phyloP scores from a whole-genome alignment of 2,888 invertebrate genomes.

The Rhabditophanes sp. region DNA sequence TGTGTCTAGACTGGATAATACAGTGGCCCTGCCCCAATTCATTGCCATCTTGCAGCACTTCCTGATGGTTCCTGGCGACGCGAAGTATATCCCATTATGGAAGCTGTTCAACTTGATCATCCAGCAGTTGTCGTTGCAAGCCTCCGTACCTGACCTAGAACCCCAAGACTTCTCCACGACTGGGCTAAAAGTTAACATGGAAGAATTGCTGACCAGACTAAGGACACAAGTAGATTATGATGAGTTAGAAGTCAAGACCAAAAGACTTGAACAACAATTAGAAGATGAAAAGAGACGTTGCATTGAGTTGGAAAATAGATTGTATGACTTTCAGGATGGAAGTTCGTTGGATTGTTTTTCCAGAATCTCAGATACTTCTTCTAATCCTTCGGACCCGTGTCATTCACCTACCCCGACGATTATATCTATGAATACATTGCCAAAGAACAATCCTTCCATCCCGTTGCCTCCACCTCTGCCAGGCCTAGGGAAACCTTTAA shows the following conservation, averaged over 20 bases:
- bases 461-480: constrained; percentile 24
- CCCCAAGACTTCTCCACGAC: constrained; percentile 9
- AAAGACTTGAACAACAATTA: constrained; percentile 26
- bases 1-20: constrained; percentile 66
- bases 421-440: constrained; percentile 15
- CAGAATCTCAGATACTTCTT: constrained; percentile 13
- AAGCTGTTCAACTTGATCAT: constrained; percentile 76
- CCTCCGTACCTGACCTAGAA: constrained; percentile 10
- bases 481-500: neutral
- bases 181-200: constrained; percentile 27
- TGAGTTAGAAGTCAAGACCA: no score
- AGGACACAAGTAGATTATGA: constrained; percentile 35
- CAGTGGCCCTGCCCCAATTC: constrained; percentile 79
- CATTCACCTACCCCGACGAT: constrained; percentile 24
- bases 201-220: constrained; percentile 26
- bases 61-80: constrained; percentile 66
- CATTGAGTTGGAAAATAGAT: constrained; percentile 33
- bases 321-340: constrained; percentile 30
- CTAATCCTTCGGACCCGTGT: constrained; percentile 18
- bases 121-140: constrained; percentile 55
- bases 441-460: no score
- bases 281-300: constrained; percentile 19
- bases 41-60: constrained; percentile 75
- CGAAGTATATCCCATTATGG: constrained; percentile 79
- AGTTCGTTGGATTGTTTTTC: constrained; percentile 19